phyloP scores from a whole-genome alignment of 2,888 invertebrate species.

The Cylindroiulus punctatus region DNA sequence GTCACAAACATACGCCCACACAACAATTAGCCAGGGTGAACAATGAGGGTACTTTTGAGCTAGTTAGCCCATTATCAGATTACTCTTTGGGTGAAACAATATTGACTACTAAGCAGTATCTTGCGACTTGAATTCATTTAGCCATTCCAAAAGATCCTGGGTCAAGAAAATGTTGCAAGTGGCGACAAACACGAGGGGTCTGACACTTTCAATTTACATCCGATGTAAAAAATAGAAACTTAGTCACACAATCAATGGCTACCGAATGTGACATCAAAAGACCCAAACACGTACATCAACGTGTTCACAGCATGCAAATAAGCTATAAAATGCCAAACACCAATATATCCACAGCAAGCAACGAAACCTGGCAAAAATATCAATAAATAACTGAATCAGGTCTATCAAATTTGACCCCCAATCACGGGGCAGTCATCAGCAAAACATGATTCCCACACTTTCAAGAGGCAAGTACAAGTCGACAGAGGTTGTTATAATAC shows the following conservation, averaged over 20 bases:
- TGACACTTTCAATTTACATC: neutral
- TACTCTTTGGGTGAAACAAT: conserved; percentile 39
- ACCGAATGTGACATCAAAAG: neutral
- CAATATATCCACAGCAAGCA: neutral
- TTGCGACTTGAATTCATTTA: neutral
- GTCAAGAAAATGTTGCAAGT: neutral
- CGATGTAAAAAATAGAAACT: neutral
- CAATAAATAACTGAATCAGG: neutral
- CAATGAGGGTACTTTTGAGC: neutral
- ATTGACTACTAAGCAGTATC: neutral
- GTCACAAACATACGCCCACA: neutral
- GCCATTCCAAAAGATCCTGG: neutral
- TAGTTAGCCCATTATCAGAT: neutral
- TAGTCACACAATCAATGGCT: neutral
- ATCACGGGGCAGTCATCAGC: neutral
- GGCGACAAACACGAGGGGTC: neutral
- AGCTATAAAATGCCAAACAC: neutral
- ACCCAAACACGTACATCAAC: neutral
- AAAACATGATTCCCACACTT: neutral
- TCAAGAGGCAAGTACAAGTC: neutral
- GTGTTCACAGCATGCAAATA: neutral
- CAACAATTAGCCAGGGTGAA: conserved; percentile 38
- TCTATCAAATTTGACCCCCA: neutral
- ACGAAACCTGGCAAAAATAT: conserved; percentile 21
- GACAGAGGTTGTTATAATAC: conserved; percentile 22